Base-by-base conservation (phyloP, 2,113 vertebrate species). In the Spilogale gracilis region DNA sequence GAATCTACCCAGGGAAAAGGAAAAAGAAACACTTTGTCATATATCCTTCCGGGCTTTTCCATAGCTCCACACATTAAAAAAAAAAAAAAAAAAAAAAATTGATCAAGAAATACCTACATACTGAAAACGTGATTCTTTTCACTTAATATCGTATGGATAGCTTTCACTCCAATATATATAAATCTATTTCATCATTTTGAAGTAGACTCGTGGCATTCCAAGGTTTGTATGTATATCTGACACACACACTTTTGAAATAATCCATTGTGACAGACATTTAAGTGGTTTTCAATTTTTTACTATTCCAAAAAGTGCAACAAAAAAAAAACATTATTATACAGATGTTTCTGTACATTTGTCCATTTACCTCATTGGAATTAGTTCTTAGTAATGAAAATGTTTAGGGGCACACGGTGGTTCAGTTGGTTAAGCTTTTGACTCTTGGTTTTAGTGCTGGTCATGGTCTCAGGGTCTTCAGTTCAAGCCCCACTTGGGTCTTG, bases 301-400 rank as follows among this genome's bases (percentile, higher is more conserved):
- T 67, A n/a, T 93, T 83, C 6, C 30, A 74, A 76, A 95, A 85
- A 58, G 38, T 82, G 1, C 17, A 91, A 11, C 74, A 76, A 79
- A 88, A 79, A 92, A 79, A 88, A 79, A 92, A 32, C 58, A 88
- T 71, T 87, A 38, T 90, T 89, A 10, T 67, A 58, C 20, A 81
- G 58, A 50, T 9, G 63, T 73, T 89, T 89, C 20, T 95, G 48
- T 45, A 48, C 50, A 95, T 91, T 94, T 89, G 21, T 78, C 67
- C 32, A 89, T 50, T 89, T 92, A 61, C 43, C 50, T 74, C 18
- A 12, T 89, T 74, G 20, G 45, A 96, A 85, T 90, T 81, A 88
- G 52, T 81, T 94, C 48, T 76, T 85, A 81, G 87, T 94, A 85
- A 88, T 94, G 45, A 32, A 93, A 93, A 58, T 96, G 5, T 86